Evolutionary conservation across 2,113 vertebrate genomes (phyloP).

Genomic region (Brienomyrus longianalis): DNA sequence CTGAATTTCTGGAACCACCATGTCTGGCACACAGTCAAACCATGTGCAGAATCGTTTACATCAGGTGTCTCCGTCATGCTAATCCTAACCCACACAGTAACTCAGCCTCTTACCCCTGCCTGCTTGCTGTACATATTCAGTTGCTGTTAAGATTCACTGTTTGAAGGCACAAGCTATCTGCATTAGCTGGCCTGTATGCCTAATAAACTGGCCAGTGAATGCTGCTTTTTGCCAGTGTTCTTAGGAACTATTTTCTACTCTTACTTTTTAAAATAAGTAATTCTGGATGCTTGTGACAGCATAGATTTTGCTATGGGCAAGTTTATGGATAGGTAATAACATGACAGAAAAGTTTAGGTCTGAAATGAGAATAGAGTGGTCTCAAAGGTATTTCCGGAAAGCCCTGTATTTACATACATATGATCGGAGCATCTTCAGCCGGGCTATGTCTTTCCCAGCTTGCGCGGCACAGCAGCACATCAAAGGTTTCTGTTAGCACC

Average conservation of each 20-base stretch:
- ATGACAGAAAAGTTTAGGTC: too few species aligned
- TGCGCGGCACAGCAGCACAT: not conserved
- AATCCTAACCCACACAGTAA: not conserved
- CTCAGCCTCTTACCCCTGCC: not conserved
- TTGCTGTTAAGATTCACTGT: not conserved
- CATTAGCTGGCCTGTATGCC: not conserved
- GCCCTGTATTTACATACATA: not conserved
- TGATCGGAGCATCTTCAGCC: not conserved
- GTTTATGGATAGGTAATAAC: not conserved
- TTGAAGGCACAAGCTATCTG: not conserved
- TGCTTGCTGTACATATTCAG: not conserved
- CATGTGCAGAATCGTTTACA: not conserved
- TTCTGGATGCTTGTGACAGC: not conserved
- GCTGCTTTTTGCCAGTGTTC: not conserved
- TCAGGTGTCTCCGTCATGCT: not conserved
- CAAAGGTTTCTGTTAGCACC: not conserved
- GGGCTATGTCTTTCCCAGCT: not conserved
- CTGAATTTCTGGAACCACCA: not conserved
- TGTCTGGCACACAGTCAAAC: not conserved
- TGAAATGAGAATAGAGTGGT: not conserved
- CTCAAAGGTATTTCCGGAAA: not conserved
- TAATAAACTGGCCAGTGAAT: not conserved
- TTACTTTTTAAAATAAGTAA: not conserved
- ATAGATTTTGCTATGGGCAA: not conserved
- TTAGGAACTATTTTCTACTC: not conserved